Evolutionary conservation across 2,113 vertebrate genomes (phyloP), one percentile per base, ranked within the genome.

Genomic region (Bubo scandiacus): DNA sequence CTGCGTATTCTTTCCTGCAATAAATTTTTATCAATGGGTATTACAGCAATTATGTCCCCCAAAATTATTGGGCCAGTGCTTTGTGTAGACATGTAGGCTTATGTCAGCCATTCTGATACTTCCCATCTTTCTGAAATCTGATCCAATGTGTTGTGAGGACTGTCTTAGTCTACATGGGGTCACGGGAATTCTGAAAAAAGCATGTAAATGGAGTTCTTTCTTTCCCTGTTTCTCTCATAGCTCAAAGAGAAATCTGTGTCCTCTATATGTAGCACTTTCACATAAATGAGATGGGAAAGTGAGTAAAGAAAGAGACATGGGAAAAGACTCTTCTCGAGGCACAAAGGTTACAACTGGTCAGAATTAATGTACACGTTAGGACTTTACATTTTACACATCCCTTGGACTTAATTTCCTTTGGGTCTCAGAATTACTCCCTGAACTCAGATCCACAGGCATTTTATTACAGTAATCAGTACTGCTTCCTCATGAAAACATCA

Each of bases 401-500:
- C 19, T 82, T 49, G 40, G 58, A 90, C 57, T 90, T 91, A 6
- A 36, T 84, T 91, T 91, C 81, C 65, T 67, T 75, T 42, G 30
- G 51, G 23, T 61, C 36, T 93, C 57, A 81, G 65, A 75, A 84
- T 79, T 84, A 65, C 30, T 49, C n/a, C 47, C 81, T 90, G 49
- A 77, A 88, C 45, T 77, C 58, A 75, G 23, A 85, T 87, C 45
- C 63, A 58, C 58, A 51, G 25, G 36, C 12, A 6, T 80, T 90
- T 94, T 86, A 77, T 92, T 90, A 54, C 25, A 62, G 82, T 62
- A 90, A 77, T 77, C 75, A 70, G 71, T 59, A 80, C 52, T 62
- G 20, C 74, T 92, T 95, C 80, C 14, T 25, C 79, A 88, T 51
- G 58, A 92, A 96, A 90, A 90, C 42, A 93, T 92, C 71, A 94